Evolutionary conservation across 64 coral and sea anemone genomes (phyloP).

Genomic region (Pocillopora damicornis): DNA sequence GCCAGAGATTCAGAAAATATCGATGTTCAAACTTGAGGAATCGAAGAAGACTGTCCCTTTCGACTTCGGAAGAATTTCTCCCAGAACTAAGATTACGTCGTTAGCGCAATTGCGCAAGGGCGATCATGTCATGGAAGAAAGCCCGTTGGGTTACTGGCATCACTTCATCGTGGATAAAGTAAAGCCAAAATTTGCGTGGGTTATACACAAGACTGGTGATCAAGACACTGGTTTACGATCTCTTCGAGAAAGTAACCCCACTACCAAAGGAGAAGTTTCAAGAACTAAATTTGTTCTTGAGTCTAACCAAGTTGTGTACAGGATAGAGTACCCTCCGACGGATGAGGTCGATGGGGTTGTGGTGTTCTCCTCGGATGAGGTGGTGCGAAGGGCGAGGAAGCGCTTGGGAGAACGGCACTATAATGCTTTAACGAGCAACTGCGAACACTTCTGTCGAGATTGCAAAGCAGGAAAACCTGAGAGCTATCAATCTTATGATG

Average conservation of each 20-base stretch:
- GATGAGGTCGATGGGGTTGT: constrained; percentile 19
- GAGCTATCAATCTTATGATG: constrained; percentile 79
- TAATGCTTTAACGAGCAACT: constrained; percentile 86
- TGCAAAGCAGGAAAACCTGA: constrained; percentile 82
- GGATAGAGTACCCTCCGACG: constrained; percentile 61
- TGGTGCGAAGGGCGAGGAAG: constrained; percentile 67
- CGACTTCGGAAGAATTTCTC: constrained; percentile 47
- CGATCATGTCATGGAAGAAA: constrained; percentile 92
- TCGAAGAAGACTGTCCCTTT: constrained; percentile 17
- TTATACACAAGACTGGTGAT: constrained; percentile 89
- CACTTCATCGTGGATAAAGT: constrained; percentile 97
- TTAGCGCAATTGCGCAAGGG: constrained; percentile 67
- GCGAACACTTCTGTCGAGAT: constrained; percentile 92
- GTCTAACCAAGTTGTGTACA: constrained; percentile 51
- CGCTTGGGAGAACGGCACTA: constrained; percentile 81
- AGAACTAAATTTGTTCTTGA: constrained; percentile 70
- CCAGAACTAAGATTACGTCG: constrained; percentile 80
- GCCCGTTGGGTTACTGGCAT: constrained; percentile 82
- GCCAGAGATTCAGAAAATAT: neutral
- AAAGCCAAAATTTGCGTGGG: constrained; percentile 71
- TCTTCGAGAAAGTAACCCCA: constrained; percentile 55
- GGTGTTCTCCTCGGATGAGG: constrained; percentile 49
- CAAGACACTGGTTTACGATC: constrained; percentile 66
- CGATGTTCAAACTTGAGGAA: constrained; percentile 29
- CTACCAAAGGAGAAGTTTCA: constrained; percentile 68